Evolutionary conservation across 2,888 invertebrate genomes (phyloP), one percentile per base, ranked within the genome.

Genomic region (Cosmopolites sordidus): DNA sequence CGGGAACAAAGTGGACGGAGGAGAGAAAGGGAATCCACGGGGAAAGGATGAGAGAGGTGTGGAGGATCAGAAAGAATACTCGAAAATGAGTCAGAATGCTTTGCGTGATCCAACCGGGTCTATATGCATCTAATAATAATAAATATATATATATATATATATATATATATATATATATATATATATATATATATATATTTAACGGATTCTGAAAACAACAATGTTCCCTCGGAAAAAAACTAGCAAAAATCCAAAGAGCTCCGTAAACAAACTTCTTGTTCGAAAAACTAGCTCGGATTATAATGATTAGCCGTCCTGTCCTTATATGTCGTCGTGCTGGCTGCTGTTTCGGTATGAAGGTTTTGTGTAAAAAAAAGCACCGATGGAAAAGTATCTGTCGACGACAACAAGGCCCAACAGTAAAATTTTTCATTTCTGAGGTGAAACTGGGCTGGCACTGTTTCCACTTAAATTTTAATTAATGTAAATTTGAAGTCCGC

Each of bases 181-280:
- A n/a, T n/a, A n/a, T n/a, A n/a, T n/a, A n/a, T n/a, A n/a, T n/a
- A n/a, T n/a, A n/a, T n/a, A n/a, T n/a, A n/a, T n/a, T n/a, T n/a
- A n/a, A n/a, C n/a, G n/a, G n/a, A n/a, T n/a, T n/a, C n/a, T n/a
- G n/a, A n/a, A n/a, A n/a, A n/a, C n/a, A n/a, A n/a, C n/a, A n/a
- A n/a, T n/a, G n/a, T n/a, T n/a, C n/a, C n/a, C n/a, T n/a, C n/a
- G n/a, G n/a, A n/a, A n/a, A n/a, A n/a, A n/a, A n/a, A n/a, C n/a
- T n/a, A n/a, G 22, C 64, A 64, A 62, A 66, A 64, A 55, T 54
- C 46, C 39, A 45, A 38, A 46, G 42, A 55, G 38, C 48, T 39
- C 22, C 29, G 39, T 43, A 48, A 52, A 46, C 18, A 46, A 43
- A 18, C 41, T 54, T 54, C 49, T 54, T 46, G 46, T 30, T 38